Base-by-base conservation (phyloP, 1,140 invertebrate species). In the Pseudomyrmex pallidus region DNA sequence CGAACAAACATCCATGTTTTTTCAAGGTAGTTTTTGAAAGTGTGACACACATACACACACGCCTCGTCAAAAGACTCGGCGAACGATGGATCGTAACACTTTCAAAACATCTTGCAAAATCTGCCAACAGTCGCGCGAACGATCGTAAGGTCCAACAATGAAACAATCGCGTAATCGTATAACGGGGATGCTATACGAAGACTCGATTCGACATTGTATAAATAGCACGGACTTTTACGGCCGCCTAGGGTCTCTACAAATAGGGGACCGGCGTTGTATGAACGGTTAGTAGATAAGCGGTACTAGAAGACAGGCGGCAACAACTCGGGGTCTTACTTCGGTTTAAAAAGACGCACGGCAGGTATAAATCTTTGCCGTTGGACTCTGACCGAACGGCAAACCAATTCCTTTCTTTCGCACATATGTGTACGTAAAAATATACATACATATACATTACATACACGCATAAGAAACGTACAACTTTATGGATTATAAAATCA, bases 221-320 rank as follows among this genome's bases (percentile, higher is more conserved):
- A 80, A 80, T 80, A 80, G 76, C 64, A 80, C 67, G 46, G 68
- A 80, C 76, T 56, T 72, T 80, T 61, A 56, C 20, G 76, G 76
- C 66, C 66, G 35, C 72, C 76, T 80, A 80, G 76, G 44, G 66
- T 80, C 66, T 70, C 76, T 80, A 80, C 76, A 80, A 80, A 80
- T 80, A 80, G 56, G 54, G 64, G 46, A 15, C 66, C 67, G 76
- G 35, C 66, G 76, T 80, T 80, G 56, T 80, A 80, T 80, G 72
- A 80, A 80, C 76, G 76, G 76, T 80, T 80, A 80, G 76, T 80
- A 80, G 76, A 80, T 66, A 72, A 80, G 76, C 66, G 10, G 76
- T 61, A 80, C 66, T 80, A 80, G 76, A 80, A 66, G 66, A 80
- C 61, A 76, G 74, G 54, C 66, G 76, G 56, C 76, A 80, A 80